Evolutionary conservation across 1,140 invertebrate species (phyloP), one percentile per base, ranked within the genome.

Genomic region (Drosophila neocordata): DNA sequence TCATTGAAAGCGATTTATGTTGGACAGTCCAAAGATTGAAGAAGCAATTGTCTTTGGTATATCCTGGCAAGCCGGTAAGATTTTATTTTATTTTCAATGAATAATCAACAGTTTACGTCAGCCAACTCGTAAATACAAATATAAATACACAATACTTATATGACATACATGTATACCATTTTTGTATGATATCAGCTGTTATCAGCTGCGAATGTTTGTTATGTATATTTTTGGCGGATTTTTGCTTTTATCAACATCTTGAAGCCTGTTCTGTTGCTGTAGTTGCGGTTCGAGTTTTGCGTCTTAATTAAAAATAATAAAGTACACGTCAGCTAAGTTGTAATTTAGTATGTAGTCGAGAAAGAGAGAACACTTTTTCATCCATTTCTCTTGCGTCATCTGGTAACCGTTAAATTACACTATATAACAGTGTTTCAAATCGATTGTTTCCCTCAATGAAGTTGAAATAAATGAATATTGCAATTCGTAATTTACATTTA

Each of bases 11-110:
- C 91, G 93, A 96, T 85, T 92, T 95, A 34, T 94, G 94, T 65
- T 98, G 97, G 97, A 97, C 96, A n/a, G 95, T 98, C 59, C 93
- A 93, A 66, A 94, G 95, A 89, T 92, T 98, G 22, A 98, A 98
- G 92, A 94, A 95, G 65, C 95, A 97, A 89, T 92, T 98, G 18
- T 95, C 95, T 4, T 93, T 96, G 91, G 95, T 97, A 61, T 97
- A 98, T 93, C 97, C 97, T 12, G 96, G 94, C 88, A 97, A 97
- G 94, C 97, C 97, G 85, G 97, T 98, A 94, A 94, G 34, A 9
- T 13, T 13, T 22, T 9, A 11, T 24, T 11, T 61, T 0, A 5
- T 20, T 31, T 38, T 18, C 22, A 38, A 35, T 44, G 22, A 13
- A 44, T 44, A 44, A 9, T 18, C 41, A 1, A 18, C 3, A 68